These are phyloP conservation scores for Sebastes taczanowskii DNA, from an alignment of 2,797 vertebrate species.

Conservation along the genomic window DNA sequence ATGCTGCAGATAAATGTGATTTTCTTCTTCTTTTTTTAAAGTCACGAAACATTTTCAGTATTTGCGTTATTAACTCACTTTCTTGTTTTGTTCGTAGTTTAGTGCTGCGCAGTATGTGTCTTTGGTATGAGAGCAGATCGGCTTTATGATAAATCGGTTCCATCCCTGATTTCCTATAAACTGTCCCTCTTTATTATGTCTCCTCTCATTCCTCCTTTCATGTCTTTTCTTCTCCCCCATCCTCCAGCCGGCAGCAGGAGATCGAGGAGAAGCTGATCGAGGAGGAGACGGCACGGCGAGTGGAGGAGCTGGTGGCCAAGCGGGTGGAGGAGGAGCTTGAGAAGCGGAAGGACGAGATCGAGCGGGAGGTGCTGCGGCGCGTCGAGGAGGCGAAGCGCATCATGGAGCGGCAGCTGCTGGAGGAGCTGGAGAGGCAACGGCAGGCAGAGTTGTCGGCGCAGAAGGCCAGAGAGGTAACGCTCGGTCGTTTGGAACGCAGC, in stretches of 20 bases:
- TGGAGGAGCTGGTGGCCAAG: conserved; percentile 97
- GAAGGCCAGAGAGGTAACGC: conserved; percentile 99
- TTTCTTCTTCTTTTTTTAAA: background rate
- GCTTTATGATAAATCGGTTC: background rate
- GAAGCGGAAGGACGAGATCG: conserved; percentile 97
- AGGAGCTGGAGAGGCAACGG: conserved; percentile 98
- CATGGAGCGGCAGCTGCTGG: conserved; percentile 99
- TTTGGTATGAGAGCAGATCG: background rate
- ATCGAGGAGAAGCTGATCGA: conserved; percentile 99
- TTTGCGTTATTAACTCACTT: background rate
- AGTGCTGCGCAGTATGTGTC: background rate
- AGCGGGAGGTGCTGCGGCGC: conserved; percentile 95
- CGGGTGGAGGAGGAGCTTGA: conserved; percentile 98
- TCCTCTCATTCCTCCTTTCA: background rate
- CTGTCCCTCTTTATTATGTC: background rate
- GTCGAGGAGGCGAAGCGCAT: conserved; percentile 99
- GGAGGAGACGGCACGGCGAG: conserved; percentile 97
- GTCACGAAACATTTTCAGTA: background rate
- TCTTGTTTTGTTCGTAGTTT: background rate
- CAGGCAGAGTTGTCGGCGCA: conserved; percentile 97
- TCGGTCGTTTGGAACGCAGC: conserved; percentile 98
- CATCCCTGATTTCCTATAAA: background rate
- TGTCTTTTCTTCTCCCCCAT: background rate
- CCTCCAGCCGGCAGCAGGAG: conserved; percentile 93
- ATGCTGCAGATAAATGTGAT: background rate